These are phyloP conservation scores for Deilephila porcellus DNA, from an alignment of 2,888 invertebrate genomes.

Conservation along the genomic window DNA sequence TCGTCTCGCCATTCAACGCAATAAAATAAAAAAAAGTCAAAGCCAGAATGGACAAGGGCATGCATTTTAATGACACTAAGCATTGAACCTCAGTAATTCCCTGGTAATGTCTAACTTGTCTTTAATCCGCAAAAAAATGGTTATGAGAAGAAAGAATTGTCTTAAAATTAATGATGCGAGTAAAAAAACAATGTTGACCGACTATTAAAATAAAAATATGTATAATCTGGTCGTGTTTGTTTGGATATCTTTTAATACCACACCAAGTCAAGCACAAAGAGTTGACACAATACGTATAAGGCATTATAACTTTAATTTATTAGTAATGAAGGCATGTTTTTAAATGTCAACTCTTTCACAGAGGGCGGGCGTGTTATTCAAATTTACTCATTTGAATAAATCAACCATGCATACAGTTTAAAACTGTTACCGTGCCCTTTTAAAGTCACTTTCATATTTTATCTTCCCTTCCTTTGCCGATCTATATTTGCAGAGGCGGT, in stretches of 20 bases:
- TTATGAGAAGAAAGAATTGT: too few relatives aligned
- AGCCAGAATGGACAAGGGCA: too few relatives aligned
- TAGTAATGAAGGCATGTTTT: constrained; percentile 5
- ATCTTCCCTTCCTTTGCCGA: constrained; percentile 15
- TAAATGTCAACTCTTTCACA: constrained; percentile 26
- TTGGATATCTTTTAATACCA: background rate
- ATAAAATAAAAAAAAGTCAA: too few relatives aligned
- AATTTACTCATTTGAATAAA: constrained; percentile 27
- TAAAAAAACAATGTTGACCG: too few relatives aligned
- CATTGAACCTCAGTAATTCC: too few relatives aligned
- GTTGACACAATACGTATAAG: background rate
- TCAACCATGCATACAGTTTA: constrained; percentile 20
- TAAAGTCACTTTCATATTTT: constrained; percentile 14
- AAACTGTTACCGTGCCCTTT: constrained; percentile 20
- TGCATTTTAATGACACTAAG: too few relatives aligned
- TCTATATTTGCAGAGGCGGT: background rate
- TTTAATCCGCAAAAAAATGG: too few relatives aligned
- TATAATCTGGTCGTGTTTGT: too few relatives aligned
- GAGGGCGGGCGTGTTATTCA: constrained; percentile 17
- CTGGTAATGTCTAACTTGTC: too few relatives aligned
- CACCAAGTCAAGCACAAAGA: background rate
- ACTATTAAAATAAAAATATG: too few relatives aligned
- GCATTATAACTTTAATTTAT: background rate
- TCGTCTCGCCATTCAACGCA: too few relatives aligned
- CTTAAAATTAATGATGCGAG: too few relatives aligned